Conservation (phyloP, 2,888 invertebrate genomes). For the Syrista parreyssii region DNA sequence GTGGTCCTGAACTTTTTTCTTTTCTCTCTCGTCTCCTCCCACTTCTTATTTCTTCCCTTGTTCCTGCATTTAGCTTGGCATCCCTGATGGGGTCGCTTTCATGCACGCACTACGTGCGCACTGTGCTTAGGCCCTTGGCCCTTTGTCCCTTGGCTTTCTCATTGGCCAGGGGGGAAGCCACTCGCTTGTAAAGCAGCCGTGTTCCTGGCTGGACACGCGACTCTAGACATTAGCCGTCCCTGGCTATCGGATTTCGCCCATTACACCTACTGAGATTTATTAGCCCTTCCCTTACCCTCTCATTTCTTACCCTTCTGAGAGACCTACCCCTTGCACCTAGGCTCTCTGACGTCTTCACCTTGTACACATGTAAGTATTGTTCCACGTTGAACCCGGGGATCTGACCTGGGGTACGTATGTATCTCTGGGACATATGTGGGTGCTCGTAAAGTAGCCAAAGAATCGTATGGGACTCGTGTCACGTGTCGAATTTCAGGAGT, state of each 20-base stretch:
- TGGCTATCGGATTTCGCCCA: slow-evolving; percentile 48
- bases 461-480: neutral
- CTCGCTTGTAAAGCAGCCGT: neutral
- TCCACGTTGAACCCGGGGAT: neutral
- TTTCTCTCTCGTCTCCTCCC: neutral
- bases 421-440: neutral
- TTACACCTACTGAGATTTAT: slow-evolving; percentile 49
- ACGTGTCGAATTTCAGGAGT: neutral
- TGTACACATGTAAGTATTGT: neutral
- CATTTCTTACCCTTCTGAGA: neutral
- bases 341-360: neutral
- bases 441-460: neutral
- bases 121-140: neutral
- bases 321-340: neutral
- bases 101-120: neutral
- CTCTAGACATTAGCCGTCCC: slow-evolving; percentile 28
- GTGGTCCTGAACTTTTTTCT: neutral
- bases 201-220: slow-evolving; percentile 37
- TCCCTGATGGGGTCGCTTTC: neutral
- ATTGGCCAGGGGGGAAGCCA: neutral
- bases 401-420: neutral
- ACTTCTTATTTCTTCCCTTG: neutral
- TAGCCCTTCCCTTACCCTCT: slow-evolving; percentile 32
- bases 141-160: neutral
- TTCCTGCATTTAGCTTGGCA: neutral